Evolutionary conservation across 2,888 invertebrate genomes (phyloP), one percentile per base, ranked within the genome.

Genomic region (Hoplodrina ambigua): DNA sequence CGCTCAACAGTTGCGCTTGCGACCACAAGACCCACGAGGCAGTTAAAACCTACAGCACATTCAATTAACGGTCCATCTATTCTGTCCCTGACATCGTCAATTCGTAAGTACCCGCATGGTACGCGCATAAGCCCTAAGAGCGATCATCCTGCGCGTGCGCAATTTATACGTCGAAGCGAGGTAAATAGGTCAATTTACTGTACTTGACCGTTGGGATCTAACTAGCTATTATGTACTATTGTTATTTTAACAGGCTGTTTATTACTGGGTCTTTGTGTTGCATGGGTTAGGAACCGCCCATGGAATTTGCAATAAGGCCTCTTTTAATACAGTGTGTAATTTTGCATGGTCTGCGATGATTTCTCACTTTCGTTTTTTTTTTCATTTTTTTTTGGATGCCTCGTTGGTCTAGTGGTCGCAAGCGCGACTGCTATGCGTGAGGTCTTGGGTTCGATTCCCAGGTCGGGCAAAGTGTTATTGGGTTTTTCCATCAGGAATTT

Each of bases 161-260:
- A 77, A 72, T 78, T 69, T 68, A 52, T 59, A 25, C 57, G 11
- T 46, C 49, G 15, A 59, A 46, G 41, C 19, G 64, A 68, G 64
- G 72, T 77, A 78, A 72, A 78, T 77, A 25, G 77, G 78, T 68
- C 78, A 78, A 77, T 78, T 69, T 72, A 77, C 77, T 77, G 77
- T 72, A 72, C 78, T 78, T 77, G 77, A 77, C 77, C 76, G 72
- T 33, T n/a, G 63, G 20, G 19, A 53, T n/a, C 25, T 66, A 58
- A 69, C 55, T 20, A 19, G n/a, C 11, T 25, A 65, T 69, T 78
- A 72, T 15, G n/a, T 17, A 25, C 72, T 64, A 78, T 78, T 78
- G 72, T 78, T 61, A 37, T 55, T 30, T 66, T 49, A 44, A 33
- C 37, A 60, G 37, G 2, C 13, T 65, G 11, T 33, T 62, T 54